Conservation (phyloP, 2,113 vertebrate genomes). For the Malurus cyaneus region DNA sequence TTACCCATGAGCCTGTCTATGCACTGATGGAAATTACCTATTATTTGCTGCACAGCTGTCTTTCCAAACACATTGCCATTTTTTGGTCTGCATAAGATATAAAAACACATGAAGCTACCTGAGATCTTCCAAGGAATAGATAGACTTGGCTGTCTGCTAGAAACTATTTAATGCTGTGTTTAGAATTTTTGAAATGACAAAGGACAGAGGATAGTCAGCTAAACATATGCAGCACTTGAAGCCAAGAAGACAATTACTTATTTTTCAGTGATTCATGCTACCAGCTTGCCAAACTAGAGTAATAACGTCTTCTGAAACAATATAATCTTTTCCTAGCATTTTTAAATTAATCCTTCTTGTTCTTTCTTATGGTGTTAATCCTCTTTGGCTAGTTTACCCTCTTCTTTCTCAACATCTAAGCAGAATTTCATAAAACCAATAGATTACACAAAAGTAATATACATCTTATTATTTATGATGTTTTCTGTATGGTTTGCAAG, state of each 20-base stretch:
- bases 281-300: background rate
- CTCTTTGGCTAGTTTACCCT: background rate
- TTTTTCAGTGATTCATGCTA: constrained; percentile 3
- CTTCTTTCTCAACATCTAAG: background rate
- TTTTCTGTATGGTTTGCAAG: background rate
- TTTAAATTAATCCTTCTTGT: background rate
- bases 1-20: background rate
- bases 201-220: background rate
- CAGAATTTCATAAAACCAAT: background rate
- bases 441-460: background rate
- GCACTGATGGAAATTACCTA: background rate
- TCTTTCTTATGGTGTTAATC: background rate
- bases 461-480: background rate
- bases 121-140: background rate
- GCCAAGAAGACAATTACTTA: background rate
- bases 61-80: background rate
- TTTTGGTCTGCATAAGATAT: background rate
- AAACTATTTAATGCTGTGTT: background rate
- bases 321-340: background rate
- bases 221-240: background rate
- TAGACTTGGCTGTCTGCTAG: background rate
- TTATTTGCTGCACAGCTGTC: background rate
- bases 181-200: constrained; percentile 5
- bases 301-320: background rate
- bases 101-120: background rate